A percentile compares a stretch with the other conserved stretches of the same genome.
Conservation (phyloP, 2,888 invertebrate species). For the Chesias legatella region DNA sequence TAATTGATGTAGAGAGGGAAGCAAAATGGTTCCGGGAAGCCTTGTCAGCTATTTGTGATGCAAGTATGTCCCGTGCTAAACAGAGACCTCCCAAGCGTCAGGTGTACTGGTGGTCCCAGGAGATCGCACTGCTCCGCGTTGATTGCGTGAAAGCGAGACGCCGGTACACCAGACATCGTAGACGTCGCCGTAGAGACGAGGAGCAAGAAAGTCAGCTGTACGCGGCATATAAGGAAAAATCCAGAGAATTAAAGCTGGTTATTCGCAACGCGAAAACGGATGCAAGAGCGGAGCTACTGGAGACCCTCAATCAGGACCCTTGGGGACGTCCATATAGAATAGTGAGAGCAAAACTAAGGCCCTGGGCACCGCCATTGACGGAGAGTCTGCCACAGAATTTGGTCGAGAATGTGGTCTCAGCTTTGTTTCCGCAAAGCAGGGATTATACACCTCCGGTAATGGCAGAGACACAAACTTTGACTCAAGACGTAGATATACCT, state of each 20-base stretch:
- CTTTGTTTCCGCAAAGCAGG: too few species aligned
- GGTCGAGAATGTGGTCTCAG: background rate
- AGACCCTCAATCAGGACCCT: background rate
- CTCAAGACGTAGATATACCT: too few species aligned
- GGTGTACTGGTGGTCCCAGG: slow-evolving; percentile 11
- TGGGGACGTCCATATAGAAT: slow-evolving; percentile 5
- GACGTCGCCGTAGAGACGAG: background rate
- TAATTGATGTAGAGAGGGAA: slow-evolving; percentile 2
- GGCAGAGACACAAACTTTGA: too few species aligned
- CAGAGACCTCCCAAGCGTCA: background rate
- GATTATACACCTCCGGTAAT: too few species aligned
- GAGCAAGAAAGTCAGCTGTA: background rate
- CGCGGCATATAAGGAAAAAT: background rate
- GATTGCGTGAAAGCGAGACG: slow-evolving; percentile 3
- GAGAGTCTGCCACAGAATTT: background rate
- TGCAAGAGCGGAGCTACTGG: background rate
- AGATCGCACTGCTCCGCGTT: slow-evolving; percentile 1
- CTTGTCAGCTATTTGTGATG: slow-evolving; percentile 2
- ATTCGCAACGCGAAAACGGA: background rate
- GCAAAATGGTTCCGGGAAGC: slow-evolving; percentile 1
- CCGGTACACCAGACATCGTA: background rate
- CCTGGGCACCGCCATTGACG: slow-evolving; percentile 10
- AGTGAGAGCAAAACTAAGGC: slow-evolving; percentile 2
- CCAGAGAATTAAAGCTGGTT: background rate
- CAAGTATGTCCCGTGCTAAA: background rate